These are phyloP conservation scores for Myiagra hebetior DNA, from an alignment of 2,113 vertebrate genomes.

Conservation along the genomic window DNA sequence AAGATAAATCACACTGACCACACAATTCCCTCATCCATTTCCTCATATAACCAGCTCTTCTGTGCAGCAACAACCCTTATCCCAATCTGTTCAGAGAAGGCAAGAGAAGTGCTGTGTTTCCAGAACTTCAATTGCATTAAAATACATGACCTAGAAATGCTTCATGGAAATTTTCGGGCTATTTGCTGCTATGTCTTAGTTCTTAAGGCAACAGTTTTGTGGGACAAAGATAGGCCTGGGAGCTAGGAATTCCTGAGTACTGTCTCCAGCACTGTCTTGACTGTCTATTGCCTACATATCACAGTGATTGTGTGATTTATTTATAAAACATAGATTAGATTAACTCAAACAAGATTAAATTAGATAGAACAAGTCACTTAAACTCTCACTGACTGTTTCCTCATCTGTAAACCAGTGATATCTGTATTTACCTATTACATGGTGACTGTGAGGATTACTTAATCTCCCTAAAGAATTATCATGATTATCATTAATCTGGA, in stretches of 20 bases:
- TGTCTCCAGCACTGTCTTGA: neutral
- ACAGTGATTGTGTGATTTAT: conserved; percentile 46
- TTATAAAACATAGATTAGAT: conserved; percentile 63
- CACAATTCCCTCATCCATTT: neutral
- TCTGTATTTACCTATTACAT: conserved; percentile 30
- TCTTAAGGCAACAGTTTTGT: neutral
- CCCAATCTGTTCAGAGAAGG: neutral
- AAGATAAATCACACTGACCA: neutral
- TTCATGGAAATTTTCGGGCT: neutral
- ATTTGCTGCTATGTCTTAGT: neutral
- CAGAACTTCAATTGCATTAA: neutral
- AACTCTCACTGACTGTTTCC: conserved; percentile 47
- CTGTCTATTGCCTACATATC: conserved; percentile 26
- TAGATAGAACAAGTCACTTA: conserved; percentile 56
- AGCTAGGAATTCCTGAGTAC: conserved; percentile 10
- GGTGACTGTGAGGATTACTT: conserved; percentile 53
- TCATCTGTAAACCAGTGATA: conserved; percentile 27
- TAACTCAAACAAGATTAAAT: conserved; percentile 58
- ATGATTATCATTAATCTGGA: conserved; percentile 57
- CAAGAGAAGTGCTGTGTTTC: neutral
- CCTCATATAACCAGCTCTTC: neutral
- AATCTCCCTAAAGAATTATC: conserved; percentile 53
- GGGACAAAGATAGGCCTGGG: neutral
- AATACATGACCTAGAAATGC: neutral
- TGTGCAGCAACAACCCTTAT: neutral